Percentiles rank a stretch among this genome's conserved stretches.
Conservation (phyloP, 2,113 vertebrate species). For the Malurus cyaneus region DNA sequence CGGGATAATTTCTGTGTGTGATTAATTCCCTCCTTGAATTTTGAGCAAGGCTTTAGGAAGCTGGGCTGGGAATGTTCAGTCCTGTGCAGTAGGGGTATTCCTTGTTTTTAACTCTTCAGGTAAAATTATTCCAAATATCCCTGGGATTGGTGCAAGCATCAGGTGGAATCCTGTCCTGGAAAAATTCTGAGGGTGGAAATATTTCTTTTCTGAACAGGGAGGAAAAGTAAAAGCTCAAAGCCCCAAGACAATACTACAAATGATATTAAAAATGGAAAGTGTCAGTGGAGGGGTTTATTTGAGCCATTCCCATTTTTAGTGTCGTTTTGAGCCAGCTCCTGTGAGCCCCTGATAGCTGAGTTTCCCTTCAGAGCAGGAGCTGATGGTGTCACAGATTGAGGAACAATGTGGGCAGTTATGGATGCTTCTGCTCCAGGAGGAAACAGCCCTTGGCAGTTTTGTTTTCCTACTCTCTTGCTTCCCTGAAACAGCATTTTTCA, state of each 20-base stretch:
- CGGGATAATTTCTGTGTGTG: neutral
- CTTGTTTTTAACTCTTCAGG: neutral
- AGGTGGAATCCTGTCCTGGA: neutral
- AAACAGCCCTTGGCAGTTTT: neutral
- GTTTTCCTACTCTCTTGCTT: neutral
- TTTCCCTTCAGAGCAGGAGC: neutral
- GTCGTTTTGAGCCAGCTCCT: neutral
- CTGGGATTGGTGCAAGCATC: neutral
- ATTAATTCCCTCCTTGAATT: conserved; percentile 48
- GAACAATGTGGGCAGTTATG: neutral
- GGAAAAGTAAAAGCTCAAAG: neutral
- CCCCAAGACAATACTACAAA: neutral
- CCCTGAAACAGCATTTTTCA: neutral
- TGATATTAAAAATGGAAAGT: neutral
- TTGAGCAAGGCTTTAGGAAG: neutral
- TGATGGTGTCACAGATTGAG: neutral
- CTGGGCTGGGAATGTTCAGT: neutral
- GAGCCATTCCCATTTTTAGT: neutral
- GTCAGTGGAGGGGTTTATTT: neutral
- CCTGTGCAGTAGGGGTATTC: neutral
- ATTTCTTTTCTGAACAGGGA: neutral
- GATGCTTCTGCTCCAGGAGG: neutral
- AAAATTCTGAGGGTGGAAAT: neutral
- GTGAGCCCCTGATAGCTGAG: neutral
- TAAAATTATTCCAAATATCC: neutral